A percentile compares a stretch with the other conserved stretches of the same genome.
phyloP scores from a whole-genome alignment of 2,113 vertebrate genomes.

The Smithornis capensis region DNA sequence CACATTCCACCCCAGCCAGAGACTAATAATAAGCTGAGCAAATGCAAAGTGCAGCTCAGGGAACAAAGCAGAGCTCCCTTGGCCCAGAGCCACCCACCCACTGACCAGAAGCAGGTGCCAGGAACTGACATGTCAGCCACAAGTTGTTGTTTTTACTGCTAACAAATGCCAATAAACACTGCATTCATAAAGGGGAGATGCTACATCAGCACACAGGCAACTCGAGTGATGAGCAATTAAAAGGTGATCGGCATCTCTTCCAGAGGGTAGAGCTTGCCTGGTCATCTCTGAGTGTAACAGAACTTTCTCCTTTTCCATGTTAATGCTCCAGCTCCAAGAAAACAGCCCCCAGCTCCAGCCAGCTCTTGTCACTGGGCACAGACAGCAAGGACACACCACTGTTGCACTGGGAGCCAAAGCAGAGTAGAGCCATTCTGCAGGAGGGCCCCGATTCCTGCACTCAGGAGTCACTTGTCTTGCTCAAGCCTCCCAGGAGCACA shows the following conservation, averaged over 20 bases:
- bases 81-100: not conserved
- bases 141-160: not conserved
- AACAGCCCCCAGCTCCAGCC: not conserved
- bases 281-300: not conserved
- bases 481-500: not conserved
- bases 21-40: not conserved
- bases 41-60: not conserved
- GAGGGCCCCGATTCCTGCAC: not conserved
- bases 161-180: not conserved
- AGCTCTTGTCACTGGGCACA: not conserved
- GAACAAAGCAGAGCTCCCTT: not conserved
- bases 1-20: not conserved
- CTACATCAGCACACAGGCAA: not conserved
- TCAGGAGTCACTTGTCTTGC: not conserved
- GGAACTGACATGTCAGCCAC: not conserved
- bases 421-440: not conserved
- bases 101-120: not conserved
- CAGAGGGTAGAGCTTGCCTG: not conserved
- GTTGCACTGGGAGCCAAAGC: accelerated
- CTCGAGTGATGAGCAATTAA: not conserved
- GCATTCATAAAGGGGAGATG: not conserved
- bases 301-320: not conserved
- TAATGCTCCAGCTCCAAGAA: not conserved
- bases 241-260: not conserved
- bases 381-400: not conserved